Evolutionary conservation across 1,140 invertebrate species (phyloP).

Genomic region (Lanistes nyassanus): DNA sequence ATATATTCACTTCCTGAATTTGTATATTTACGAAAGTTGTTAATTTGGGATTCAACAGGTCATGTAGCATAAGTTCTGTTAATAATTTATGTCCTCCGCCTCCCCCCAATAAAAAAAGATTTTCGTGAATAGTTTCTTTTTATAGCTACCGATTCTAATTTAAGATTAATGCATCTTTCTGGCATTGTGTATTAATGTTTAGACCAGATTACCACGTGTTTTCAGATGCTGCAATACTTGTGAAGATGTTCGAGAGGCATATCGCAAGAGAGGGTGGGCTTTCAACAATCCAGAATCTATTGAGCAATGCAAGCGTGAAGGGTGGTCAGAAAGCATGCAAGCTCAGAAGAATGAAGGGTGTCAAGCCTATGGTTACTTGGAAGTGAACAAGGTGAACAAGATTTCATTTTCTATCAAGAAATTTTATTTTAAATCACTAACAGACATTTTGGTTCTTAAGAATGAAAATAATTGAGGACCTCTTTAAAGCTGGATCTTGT

Average conservation of each 20-base stretch:
- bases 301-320: constrained; percentile 90
- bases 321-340: constrained; percentile 74
- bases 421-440: no score
- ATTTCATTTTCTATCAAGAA: no score
- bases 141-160: no score
- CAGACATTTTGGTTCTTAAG: no score
- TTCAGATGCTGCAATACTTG: constrained; percentile 94
- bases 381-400: constrained; percentile 87
- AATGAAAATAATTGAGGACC: no score
- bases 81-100: background rate
- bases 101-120: no score
- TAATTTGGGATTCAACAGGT: no score
- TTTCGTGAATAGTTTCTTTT: no score
- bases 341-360: constrained; percentile 74
- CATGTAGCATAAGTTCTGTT: no score
- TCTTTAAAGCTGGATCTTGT: no score
- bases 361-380: constrained; percentile 90
- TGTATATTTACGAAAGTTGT: no score
- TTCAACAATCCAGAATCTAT: constrained; percentile 80
- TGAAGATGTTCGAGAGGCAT: constrained; percentile 93
- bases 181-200: background rate
- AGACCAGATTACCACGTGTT: background rate
- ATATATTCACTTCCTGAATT: no score
- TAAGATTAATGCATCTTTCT: background rate
- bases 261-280: constrained; percentile 88